Evolutionary conservation across 2,797 vertebrate genomes (phyloP).

Genomic region (Avahi laniger): DNA sequence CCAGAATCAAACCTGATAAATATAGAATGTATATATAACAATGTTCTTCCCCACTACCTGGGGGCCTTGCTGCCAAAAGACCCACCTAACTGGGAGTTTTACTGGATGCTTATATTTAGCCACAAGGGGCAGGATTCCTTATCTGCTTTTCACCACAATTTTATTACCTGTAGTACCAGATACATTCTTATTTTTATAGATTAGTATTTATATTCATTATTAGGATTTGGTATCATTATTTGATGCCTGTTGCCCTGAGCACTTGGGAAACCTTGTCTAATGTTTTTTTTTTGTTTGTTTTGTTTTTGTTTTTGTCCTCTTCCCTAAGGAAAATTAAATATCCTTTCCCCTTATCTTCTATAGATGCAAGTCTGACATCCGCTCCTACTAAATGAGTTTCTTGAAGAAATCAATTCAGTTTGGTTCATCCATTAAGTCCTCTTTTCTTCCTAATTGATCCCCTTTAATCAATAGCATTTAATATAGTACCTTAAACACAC

Average conservation of each 20-base stretch:
- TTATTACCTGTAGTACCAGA: not conserved
- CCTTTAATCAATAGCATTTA: not conserved
- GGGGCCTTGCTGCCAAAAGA: not conserved
- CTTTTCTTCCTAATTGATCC: not conserved
- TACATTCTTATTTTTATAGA: not conserved
- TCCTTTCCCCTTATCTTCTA: not conserved
- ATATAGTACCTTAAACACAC: not conserved
- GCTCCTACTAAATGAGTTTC: not conserved
- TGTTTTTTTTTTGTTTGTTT: too few relatives aligned
- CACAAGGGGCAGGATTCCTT: not conserved
- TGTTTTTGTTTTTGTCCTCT: not conserved
- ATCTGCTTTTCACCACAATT: not conserved
- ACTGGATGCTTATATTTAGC: not conserved
- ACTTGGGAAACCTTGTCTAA: not conserved
- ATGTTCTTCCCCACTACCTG: not conserved
- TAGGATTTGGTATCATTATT: not conserved
- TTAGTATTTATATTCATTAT: not conserved
- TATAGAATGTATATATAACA: not conserved
- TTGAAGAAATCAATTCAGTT: not conserved
- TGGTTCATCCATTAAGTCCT: not conserved
- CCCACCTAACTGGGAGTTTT: not conserved
- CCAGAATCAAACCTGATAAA: not conserved
- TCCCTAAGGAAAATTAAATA: not conserved
- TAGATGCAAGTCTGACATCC: not conserved
- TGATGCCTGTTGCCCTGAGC: not conserved